Percentiles rank a stretch among this genome's conserved stretches.
These are phyloP conservation scores for Paramuricea clavata DNA, from an alignment of 92 coral and sea anemone genomes.

Conservation along the genomic window DNA sequence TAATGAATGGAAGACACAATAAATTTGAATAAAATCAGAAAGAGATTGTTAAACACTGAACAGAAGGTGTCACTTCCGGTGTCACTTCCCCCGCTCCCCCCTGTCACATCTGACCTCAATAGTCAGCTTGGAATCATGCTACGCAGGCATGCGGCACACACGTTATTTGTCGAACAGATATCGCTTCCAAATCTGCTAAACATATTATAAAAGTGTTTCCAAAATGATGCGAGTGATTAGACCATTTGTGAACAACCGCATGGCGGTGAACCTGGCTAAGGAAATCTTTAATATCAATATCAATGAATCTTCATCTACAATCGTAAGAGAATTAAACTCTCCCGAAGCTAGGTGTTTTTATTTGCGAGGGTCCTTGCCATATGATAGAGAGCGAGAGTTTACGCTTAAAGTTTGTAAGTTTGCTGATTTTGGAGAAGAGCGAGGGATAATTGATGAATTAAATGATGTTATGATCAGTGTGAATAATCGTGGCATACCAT, in stretches of 20 bases:
- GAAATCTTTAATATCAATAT: constrained; percentile 17
- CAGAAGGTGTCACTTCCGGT: too few species aligned
- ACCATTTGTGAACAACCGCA: constrained; percentile 22
- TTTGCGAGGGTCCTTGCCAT: constrained; percentile 15
- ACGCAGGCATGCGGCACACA: too few species aligned
- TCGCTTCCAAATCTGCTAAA: not conserved
- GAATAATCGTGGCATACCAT: constrained; percentile 8
- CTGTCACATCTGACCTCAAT: too few species aligned
- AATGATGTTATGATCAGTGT: constrained; percentile 21
- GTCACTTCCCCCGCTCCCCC: not conserved
- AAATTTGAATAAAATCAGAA: too few species aligned
- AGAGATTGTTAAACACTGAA: too few species aligned
- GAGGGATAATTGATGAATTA: constrained; percentile 20
- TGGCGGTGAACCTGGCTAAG: constrained; percentile 36
- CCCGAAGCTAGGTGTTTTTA: constrained; percentile 31
- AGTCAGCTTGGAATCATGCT: too few species aligned
- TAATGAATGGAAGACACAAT: too few species aligned
- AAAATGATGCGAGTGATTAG: constrained; percentile 25
- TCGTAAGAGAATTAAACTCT: constrained; percentile 27
- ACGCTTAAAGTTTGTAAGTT: constrained; percentile 38
- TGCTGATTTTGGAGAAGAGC: constrained; percentile 12
- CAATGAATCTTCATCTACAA: constrained; percentile 21
- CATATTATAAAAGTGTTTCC: not conserved
- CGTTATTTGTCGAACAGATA: too few species aligned
- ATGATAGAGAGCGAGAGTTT: constrained; percentile 10